phyloP scores from a whole-genome alignment of 2,888 invertebrate species.

The Geotrupes spiniger region DNA sequence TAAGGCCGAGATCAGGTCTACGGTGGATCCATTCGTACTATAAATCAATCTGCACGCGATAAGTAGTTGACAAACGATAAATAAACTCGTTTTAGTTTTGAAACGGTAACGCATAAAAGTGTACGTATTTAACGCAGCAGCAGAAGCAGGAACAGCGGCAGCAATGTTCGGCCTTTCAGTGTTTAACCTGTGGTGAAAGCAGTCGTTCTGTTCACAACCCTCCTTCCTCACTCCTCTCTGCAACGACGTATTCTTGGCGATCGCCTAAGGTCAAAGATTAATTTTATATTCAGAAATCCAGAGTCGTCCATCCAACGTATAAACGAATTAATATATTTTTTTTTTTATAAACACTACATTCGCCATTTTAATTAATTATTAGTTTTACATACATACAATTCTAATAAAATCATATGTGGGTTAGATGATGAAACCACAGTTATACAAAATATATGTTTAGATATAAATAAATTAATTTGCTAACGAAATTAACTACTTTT shows the following conservation, averaged over 20 bases:
- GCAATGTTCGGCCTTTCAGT: conserved; percentile 10
- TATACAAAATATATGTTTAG: too few relatives aligned
- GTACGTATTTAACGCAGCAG: conserved; percentile 14
- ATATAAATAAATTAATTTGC: too few relatives aligned
- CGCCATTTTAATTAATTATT: too few relatives aligned
- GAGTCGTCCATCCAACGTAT: too few relatives aligned
- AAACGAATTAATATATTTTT: too few relatives aligned
- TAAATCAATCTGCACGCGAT: conserved; percentile 24
- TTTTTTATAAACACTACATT: too few relatives aligned
- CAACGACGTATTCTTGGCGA: conserved; percentile 14
- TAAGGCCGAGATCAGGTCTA: conserved; percentile 6
- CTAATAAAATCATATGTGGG: too few relatives aligned
- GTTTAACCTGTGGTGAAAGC: too few relatives aligned
- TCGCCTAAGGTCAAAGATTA: conserved; percentile 18
- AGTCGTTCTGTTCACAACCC: too few relatives aligned
- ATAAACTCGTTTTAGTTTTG: conserved; percentile 22
- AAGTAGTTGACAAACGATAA: conserved; percentile 22
- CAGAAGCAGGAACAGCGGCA: conserved; percentile 15
- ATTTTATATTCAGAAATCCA: conserved; percentile 8
- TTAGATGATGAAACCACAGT: too few relatives aligned
- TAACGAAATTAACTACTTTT: too few relatives aligned
- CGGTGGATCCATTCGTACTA: conserved; percentile 22
- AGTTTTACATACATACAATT: too few relatives aligned
- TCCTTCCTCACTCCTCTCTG: background rate
- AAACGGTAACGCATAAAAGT: conserved; percentile 21